Evolutionary conservation across 2,888 invertebrate genomes (phyloP), one percentile per base, ranked within the genome.

Genomic region (Schizaphis graminum): DNA sequence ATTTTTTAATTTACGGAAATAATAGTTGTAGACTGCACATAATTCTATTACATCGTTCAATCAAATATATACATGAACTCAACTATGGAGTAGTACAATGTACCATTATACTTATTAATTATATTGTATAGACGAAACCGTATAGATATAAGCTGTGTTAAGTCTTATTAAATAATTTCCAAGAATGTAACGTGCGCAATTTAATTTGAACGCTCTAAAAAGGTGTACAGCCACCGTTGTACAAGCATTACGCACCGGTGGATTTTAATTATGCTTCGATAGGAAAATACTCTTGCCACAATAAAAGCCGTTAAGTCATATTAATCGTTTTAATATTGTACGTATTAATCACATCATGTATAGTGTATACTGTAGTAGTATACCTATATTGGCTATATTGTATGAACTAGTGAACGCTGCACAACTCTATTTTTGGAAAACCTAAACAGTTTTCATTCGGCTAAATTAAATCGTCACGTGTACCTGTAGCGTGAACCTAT

Each of bases 161-260:
- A 77, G 77, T 77, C 47, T 86, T 86, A 86, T 47, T 49, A 86
- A 86, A 86, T 86, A 49, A 86, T 86, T 86, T 28, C 86, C 28
- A 44, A 86, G 10, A 49, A 86, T 47, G n/a, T n/a, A 86, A 47
- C 11, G 13, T 13, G 85, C 3, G 44, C 28, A 49, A 49, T 86
- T 86, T 28, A 86, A 49, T 86, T 86, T 86, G 13, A 7, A 13
- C 26, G 47, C 44, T 47, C 47, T 56, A 41, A 41, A 56, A 89
- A 56, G 57, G 56, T 57, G 53, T 28, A 26, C 88, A 26, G 5
- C 35, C 2, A 35, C 35, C 8, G 35, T 56, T 5, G 28, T 26
- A 28, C 44, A 28, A 41, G 26, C 41, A 41, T 77, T 16, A 61
- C 28, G 16, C 41, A 41, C 21, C 28, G 13, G 41, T 44, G 44